A percentile compares a stretch with the other conserved stretches of the same genome.
These are phyloP conservation scores for Rhyacichthys aspro DNA, from an alignment of 2,797 vertebrate genomes.

Conservation along the genomic window DNA sequence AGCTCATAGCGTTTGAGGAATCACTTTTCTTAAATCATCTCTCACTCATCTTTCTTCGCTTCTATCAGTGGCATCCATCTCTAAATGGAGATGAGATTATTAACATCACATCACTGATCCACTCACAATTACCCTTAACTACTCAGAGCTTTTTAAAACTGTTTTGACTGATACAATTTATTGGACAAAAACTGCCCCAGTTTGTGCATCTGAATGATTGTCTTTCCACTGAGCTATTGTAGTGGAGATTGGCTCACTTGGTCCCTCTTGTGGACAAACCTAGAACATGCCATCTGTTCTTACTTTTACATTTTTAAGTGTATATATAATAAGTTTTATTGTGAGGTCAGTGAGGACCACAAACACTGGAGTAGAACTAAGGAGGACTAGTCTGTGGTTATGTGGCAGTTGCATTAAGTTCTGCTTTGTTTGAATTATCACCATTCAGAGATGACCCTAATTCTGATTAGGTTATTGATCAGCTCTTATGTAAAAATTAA, in stretches of 20 bases:
- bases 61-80: conserved; percentile 9
- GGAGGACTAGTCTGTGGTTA: conserved; percentile 64
- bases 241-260: conserved; percentile 55
- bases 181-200: conserved; percentile 24
- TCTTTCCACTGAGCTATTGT: conserved; percentile 27
- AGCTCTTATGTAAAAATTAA: conserved; percentile 70
- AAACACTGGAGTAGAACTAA: too few relatives aligned
- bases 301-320: conserved; percentile 1
- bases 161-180: conserved; percentile 31
- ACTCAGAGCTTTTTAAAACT: conserved; percentile 14
- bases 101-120: conserved; percentile 16
- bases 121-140: not conserved
- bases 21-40: conserved; percentile 52
- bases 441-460: conserved; percentile 74
- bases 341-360: conserved; percentile 29
- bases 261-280: conserved; percentile 77
- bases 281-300: conserved; percentile 10
- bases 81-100: conserved; percentile 4
- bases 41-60: conserved; percentile 22
- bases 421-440: conserved; percentile 78
- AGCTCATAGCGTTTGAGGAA: conserved; percentile 60
- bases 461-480: conserved; percentile 83
- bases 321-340: conserved; percentile 6
- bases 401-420: conserved; percentile 80
- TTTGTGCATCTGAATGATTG: conserved; percentile 23